These are phyloP conservation scores for Thalassaphorura encarpata DNA, from an alignment of 1,140 invertebrate species.

Conservation along the genomic window DNA sequence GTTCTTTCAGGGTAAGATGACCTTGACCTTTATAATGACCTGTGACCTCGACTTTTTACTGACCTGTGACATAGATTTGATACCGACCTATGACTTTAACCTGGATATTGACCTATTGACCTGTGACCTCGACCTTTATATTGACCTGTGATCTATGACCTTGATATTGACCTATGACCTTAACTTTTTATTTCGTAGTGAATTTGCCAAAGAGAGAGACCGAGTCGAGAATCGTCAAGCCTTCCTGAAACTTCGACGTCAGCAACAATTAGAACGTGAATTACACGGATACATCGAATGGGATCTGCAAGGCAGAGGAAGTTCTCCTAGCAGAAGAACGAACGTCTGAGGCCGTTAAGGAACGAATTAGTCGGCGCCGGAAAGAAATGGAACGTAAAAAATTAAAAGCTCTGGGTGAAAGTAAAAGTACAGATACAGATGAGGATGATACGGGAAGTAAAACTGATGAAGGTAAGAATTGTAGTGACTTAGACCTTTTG, in stretches of 20 bases:
- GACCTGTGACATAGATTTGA: neutral
- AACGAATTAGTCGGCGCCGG: neutral
- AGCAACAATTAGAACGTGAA: conserved; percentile 97
- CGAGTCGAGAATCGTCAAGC: conserved; percentile 97
- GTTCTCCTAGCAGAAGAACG: conserved; percentile 78
- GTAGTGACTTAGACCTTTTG: neutral
- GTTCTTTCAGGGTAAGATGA: conserved; percentile 97
- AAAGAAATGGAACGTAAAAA: neutral
- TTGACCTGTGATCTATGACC: too few relatives aligned
- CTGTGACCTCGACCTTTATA: too few relatives aligned
- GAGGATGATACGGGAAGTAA: neutral
- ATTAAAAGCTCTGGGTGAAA: neutral
- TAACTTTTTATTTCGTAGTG: conserved; percentile 57
- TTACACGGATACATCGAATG: conserved; percentile 95
- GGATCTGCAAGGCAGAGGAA: conserved; percentile 98
- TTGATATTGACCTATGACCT: too few relatives aligned
- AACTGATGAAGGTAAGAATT: neutral
- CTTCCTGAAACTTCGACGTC: conserved; percentile 95
- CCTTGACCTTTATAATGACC: too few relatives aligned
- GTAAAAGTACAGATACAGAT: neutral
- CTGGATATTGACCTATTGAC: too few relatives aligned
- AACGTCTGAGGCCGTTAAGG: neutral
- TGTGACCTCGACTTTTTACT: too few relatives aligned
- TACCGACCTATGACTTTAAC: neutral
- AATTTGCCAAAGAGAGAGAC: conserved; percentile 99